Conservation (phyloP, 2,113 vertebrate species). For the Pipa parva region DNA sequence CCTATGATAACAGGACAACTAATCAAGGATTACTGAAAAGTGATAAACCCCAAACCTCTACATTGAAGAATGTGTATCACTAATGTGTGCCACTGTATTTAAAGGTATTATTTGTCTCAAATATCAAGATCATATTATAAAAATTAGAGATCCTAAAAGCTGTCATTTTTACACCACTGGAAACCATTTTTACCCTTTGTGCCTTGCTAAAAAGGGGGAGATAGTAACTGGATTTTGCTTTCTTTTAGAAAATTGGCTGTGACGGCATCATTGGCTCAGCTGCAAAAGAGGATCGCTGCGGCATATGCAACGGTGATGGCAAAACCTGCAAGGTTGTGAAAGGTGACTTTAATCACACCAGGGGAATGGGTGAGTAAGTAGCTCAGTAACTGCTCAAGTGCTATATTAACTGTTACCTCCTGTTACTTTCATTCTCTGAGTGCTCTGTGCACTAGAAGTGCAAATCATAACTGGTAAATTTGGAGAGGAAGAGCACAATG, state of each 20-base stretch:
- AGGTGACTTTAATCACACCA: conserved; percentile 92
- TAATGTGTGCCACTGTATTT: too few relatives aligned
- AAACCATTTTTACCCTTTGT: too few relatives aligned
- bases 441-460: background rate
- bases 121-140: too few relatives aligned
- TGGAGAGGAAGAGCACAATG: too few relatives aligned
- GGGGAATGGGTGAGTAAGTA: conserved; percentile 81
- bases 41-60: too few relatives aligned
- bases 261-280: conserved; percentile 88
- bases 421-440: background rate
- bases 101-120: too few relatives aligned
- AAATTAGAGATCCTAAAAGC: too few relatives aligned
- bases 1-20: too few relatives aligned
- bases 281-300: conserved; percentile 90
- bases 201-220: background rate
- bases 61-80: too few relatives aligned
- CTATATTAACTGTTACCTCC: background rate
- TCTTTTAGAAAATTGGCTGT: conserved; percentile 85
- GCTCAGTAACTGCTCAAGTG: too few relatives aligned
- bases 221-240: background rate
- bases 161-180: too few relatives aligned
- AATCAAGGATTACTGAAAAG: too few relatives aligned
- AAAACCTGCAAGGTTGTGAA: conserved; percentile 89
- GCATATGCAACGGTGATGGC: conserved; percentile 87
- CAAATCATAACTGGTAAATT: conserved; percentile 14